Evolutionary conservation across 2,888 invertebrate genomes (phyloP).

Genomic region (Platynereis dumerilii): DNA sequence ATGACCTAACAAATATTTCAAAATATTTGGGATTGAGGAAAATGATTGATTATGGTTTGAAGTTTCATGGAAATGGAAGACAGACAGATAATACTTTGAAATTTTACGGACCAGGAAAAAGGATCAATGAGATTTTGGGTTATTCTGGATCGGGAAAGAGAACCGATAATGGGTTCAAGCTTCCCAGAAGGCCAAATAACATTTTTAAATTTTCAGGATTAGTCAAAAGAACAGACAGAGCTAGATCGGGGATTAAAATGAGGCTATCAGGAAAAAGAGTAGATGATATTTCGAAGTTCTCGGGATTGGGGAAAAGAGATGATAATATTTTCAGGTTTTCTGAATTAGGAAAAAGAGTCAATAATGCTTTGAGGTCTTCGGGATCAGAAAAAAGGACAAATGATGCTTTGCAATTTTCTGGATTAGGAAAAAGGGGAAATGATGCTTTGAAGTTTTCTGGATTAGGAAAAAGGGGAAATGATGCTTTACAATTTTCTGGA

Average conservation of each 20-base stretch:
- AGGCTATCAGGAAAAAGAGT: slow-evolving; percentile 17
- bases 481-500: slow-evolving; percentile 10
- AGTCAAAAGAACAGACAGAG: slow-evolving; percentile 17
- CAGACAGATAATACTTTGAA: slow-evolving; percentile 9
- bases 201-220: slow-evolving; percentile 21
- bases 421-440: too few species aligned
- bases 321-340: slow-evolving; percentile 3
- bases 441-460: too few species aligned
- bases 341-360: not conserved
- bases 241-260: slow-evolving; percentile 9
- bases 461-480: slow-evolving; percentile 11
- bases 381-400: too few species aligned
- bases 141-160: slow-evolving; percentile 20
- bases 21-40: slow-evolving; percentile 15
- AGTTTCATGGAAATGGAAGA: slow-evolving; percentile 16
- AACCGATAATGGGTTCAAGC: slow-evolving; percentile 5
- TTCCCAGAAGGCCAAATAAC: slow-evolving; percentile 17
- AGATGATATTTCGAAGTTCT: slow-evolving; percentile 14
- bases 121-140: slow-evolving; percentile 3
- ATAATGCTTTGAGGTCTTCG: too few species aligned
- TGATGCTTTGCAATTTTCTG: too few species aligned
- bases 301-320: slow-evolving; percentile 21
- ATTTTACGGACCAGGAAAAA: slow-evolving; percentile 18
- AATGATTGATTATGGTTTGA: slow-evolving; percentile 12
- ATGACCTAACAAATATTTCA: too few species aligned